Percentiles rank a stretch among this genome's conserved stretches.
Conservation (phyloP, 2,797 vertebrate species). For the Neostethus bicornis region DNA sequence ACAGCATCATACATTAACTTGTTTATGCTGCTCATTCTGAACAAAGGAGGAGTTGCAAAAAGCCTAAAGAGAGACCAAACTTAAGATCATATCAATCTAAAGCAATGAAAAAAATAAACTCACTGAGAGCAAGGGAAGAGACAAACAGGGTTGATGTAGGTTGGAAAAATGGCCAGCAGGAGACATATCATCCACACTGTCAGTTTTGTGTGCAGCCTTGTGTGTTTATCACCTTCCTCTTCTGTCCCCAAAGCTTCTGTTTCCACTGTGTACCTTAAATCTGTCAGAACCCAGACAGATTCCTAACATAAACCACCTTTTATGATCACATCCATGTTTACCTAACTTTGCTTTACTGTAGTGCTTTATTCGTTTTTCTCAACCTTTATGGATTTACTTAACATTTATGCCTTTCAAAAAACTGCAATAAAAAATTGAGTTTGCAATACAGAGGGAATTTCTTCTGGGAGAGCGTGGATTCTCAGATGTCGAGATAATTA, state of each 20-base stretch:
- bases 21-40: too few species aligned
- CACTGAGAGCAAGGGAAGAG: constrained; percentile 31
- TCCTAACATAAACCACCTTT: constrained; percentile 49
- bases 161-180: constrained; percentile 60
- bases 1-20: constrained; percentile 4
- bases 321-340: constrained; percentile 37
- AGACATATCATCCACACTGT: constrained; percentile 54
- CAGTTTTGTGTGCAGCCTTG: constrained; percentile 47
- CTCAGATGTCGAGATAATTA: constrained; percentile 53
- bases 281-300: constrained; percentile 66
- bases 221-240: constrained; percentile 51
- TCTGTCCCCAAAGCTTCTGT: constrained; percentile 38
- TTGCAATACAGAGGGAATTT: constrained; percentile 53
- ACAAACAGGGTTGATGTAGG: constrained; percentile 49
- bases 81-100: constrained; percentile 57
- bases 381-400: constrained; percentile 61
- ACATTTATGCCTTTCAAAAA: constrained; percentile 65
- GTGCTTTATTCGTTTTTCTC: constrained; percentile 40
- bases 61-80: constrained; percentile 36
- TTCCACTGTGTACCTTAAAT: constrained; percentile 72
- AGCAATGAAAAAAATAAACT: constrained; percentile 55
- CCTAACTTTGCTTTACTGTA: constrained; percentile 22
- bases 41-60: constrained; percentile 31
- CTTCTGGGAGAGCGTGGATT: constrained; percentile 44
- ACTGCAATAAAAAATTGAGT: constrained; percentile 50